These are phyloP conservation scores for Pseudolaguvia tuberculata DNA, from an alignment of 2,113 vertebrate species.

Conservation along the genomic window DNA sequence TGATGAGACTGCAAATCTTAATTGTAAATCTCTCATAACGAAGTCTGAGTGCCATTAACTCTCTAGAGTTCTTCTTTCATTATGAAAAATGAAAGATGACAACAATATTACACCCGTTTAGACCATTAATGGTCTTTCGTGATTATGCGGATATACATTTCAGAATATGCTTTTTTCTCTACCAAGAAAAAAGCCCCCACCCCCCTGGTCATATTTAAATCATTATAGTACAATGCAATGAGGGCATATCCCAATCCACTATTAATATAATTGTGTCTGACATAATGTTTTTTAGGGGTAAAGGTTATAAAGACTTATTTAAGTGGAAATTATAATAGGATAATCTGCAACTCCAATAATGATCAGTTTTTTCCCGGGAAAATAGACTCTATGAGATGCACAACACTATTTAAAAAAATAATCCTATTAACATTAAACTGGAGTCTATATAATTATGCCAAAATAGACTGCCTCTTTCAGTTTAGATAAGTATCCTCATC, in stretches of 20 bases:
- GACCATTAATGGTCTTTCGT: not conserved
- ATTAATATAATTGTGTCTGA: conserved; percentile 16
- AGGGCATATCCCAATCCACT: conserved; percentile 10
- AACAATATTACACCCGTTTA: conserved; percentile 8
- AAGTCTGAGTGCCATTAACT: conserved; percentile 35
- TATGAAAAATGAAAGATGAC: conserved; percentile 22
- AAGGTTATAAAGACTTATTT: conserved; percentile 32
- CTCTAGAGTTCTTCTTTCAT: conserved; percentile 32
- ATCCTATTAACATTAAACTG: conserved; percentile 51
- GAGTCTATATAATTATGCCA: conserved; percentile 58
- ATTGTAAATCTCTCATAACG: conserved; percentile 24
- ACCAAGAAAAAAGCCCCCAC: too few species aligned
- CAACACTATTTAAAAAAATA: conserved; percentile 36
- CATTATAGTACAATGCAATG: not conserved
- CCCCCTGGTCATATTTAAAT: conserved; percentile 17
- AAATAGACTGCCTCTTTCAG: conserved; percentile 56
- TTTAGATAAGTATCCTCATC: conserved; percentile 61
- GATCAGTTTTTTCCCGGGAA: conserved; percentile 35
- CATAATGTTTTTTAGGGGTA: conserved; percentile 22
- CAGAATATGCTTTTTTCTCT: conserved; percentile 12
- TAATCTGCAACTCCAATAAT: conserved; percentile 29
- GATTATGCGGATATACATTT: conserved; percentile 2
- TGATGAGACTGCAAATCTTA: conserved; percentile 32
- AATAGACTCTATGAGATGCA: conserved; percentile 29
- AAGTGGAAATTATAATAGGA: conserved; percentile 20